A percentile compares a stretch with the other conserved stretches of the same genome.
Evolutionary conservation across 2,113 vertebrate genomes (phyloP).

Genomic region (Pelodiscus sinensis): DNA sequence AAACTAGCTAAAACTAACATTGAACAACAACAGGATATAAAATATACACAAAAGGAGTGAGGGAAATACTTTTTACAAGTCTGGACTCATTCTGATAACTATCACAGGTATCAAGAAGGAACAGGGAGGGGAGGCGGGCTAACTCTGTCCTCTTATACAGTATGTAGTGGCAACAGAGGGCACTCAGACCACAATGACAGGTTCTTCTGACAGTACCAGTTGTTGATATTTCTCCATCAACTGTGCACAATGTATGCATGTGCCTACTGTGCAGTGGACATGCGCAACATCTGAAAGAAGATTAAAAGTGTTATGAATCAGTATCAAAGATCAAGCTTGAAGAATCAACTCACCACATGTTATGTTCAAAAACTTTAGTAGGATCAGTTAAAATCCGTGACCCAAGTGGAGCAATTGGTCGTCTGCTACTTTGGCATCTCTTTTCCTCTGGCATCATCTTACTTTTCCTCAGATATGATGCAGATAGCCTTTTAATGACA

Average conservation of each 20-base stretch:
- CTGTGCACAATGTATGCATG: not conserved
- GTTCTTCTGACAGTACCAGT: not conserved
- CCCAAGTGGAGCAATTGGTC: slow-evolving; percentile 86
- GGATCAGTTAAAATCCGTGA: slow-evolving; percentile 87
- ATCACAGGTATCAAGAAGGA: not conserved
- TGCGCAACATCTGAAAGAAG: not conserved
- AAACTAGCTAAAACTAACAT: not conserved
- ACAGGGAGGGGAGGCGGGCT: not conserved
- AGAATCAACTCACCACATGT: slow-evolving; percentile 88
- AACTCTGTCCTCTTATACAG: not conserved
- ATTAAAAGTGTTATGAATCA: not conserved
- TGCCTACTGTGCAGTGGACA: not conserved
- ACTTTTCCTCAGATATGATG: slow-evolving; percentile 68
- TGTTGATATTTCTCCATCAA: not conserved
- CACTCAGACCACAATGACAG: not conserved
- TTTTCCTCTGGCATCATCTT: slow-evolving; percentile 66
- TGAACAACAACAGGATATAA: too few species aligned
- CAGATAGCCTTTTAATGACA: slow-evolving; percentile 69
- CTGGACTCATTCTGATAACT: not conserved
- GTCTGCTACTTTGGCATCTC: slow-evolving; percentile 67
- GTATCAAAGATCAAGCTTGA: slow-evolving; percentile 14
- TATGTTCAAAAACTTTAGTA: slow-evolving; percentile 89
- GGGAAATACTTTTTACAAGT: not conserved
- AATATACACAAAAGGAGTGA: not conserved
- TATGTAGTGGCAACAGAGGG: not conserved